These are phyloP conservation scores for Phania funesta DNA, from an alignment of 2,888 invertebrate genomes.

Conservation along the genomic window DNA sequence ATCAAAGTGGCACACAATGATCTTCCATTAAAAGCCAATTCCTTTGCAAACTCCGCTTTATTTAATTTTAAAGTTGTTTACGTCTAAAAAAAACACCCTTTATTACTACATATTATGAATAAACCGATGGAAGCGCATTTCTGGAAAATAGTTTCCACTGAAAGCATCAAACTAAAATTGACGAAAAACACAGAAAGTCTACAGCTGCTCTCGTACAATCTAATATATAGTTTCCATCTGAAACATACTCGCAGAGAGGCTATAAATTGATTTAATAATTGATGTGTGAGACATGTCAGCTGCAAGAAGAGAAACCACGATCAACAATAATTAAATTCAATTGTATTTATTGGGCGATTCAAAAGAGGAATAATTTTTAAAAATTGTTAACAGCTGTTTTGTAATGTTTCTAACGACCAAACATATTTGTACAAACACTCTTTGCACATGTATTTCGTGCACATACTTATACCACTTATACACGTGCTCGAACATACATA, in stretches of 20 bases:
- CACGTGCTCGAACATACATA: not conserved
- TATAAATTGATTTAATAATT: no score
- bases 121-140: constrained; percentile 19
- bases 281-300: not conserved
- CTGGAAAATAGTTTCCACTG: not conserved
- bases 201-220: no score
- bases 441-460: no score
- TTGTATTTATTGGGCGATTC: not conserved
- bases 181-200: no score
- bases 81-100: no score
- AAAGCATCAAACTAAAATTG: not conserved
- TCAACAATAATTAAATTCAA: not conserved
- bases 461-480: no score
- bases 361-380: not conserved
- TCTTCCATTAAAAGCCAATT: no score
- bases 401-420: not conserved
- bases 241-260: no score
- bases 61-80: no score
- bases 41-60: no score
- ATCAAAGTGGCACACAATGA: no score
- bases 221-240: no score
- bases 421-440: not conserved
- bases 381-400: constrained; percentile 22
- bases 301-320: not conserved
- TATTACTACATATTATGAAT: not conserved